These are phyloP conservation scores for Anabacerthia variegaticeps DNA, from an alignment of 2,797 vertebrate genomes.

Conservation along the genomic window DNA sequence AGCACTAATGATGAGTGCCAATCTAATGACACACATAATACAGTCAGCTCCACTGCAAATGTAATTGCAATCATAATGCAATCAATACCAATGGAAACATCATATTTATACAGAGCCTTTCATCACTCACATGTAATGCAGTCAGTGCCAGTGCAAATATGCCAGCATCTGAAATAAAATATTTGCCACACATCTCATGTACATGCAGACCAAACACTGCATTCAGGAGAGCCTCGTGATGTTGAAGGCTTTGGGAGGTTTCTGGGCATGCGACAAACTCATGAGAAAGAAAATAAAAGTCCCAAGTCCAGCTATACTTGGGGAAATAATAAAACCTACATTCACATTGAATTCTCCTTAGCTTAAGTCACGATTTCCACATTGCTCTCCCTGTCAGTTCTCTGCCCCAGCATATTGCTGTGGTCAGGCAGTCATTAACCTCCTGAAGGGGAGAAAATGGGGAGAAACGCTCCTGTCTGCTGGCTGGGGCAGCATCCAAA, in stretches of 20 bases:
- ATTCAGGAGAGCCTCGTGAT: neutral
- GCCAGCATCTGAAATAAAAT: slow-evolving; percentile 65
- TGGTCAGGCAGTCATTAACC: slow-evolving; percentile 18
- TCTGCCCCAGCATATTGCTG: neutral
- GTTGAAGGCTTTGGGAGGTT: neutral
- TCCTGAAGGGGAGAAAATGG: neutral
- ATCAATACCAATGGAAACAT: slow-evolving; percentile 58
- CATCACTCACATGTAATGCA: slow-evolving; percentile 65
- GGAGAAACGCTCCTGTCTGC: neutral
- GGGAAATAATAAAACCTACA: neutral
- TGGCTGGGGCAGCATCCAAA: neutral
- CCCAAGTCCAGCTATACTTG: neutral
- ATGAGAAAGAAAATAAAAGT: neutral
- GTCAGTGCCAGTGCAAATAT: slow-evolving; percentile 66
- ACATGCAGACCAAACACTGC: slow-evolving; percentile 57
- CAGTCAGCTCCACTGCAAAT: slow-evolving; percentile 32
- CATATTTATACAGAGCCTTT: slow-evolving; percentile 69
- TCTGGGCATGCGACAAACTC: neutral
- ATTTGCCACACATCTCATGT: slow-evolving; percentile 54
- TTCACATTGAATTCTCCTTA: slow-evolving; percentile 1
- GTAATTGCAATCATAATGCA: slow-evolving; percentile 50
- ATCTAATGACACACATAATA: neutral
- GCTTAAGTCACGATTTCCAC: neutral
- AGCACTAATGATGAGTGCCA: neutral
- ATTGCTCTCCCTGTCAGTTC: slow-evolving; percentile 1